Base-by-base conservation (phyloP, 2,113 vertebrate species). In the Podilymbus podiceps region DNA sequence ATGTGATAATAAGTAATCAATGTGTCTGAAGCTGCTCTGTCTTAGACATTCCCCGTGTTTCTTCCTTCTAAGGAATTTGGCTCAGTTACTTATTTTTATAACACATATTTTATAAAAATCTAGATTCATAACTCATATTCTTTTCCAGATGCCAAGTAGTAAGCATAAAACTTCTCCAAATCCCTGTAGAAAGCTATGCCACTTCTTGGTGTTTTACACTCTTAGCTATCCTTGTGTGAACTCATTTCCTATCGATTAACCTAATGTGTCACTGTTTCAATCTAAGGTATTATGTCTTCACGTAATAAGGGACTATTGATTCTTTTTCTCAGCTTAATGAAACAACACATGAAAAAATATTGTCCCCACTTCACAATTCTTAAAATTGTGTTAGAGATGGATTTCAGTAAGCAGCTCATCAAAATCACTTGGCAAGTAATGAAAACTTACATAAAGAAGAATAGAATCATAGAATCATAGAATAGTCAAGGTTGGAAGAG, bases 281-380 rank as follows among this genome's bases (percentile, higher is more conserved):
- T 84, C n/a, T 63, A n/a, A 59, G 28, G 19, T 74, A 58, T 91
- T 84, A 49, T 62, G 24, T 84, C 81, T 93, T 71, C 77, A 71
- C 81, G 52, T 67, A 84, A 66, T 81, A 66, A 74, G n/a, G 38
- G 31, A 66, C 30, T 91, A 91, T 84, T 81, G 84, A 91, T 96
- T 86, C 30, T 80, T 94, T 68, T 90, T 35, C 42, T 14, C 25
- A 46, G 50, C 49, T 40, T 80, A 89, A 58, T 89, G 63, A 77
- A 95, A 95, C 35, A 77, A 28, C 27, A 24, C 33, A 92, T 83
- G 19, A 89, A 74, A 92, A 95, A 94, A 74, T 89, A 69, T 46
- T 89, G 24, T 53, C 28, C 20, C 38, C 71, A 35, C 66, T 92
- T 81, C 50, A 69, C 42, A 62, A 38, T 73, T 28, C 64, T 85